Percentiles rank a stretch among this genome's conserved stretches.
Evolutionary conservation across 2,797 vertebrate species (phyloP).

Genomic region (Oryzias sinensis): DNA sequence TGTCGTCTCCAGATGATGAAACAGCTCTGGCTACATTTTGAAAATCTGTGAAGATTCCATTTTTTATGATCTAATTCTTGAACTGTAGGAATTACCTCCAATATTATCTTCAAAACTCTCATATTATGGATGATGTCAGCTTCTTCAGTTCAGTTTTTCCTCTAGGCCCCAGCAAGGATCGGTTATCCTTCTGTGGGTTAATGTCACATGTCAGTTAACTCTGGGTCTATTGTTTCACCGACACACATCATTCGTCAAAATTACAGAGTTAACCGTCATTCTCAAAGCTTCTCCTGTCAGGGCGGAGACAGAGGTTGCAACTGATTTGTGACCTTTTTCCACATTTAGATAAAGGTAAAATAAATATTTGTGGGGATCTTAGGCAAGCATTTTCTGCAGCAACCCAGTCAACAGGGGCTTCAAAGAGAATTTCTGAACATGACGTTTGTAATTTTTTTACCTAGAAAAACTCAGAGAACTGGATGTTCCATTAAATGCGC

Average conservation of each 20-base stretch:
- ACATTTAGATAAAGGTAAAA: too few species aligned
- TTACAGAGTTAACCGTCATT: conserved; percentile 32
- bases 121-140: conserved; percentile 25
- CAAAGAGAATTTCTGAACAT: too few species aligned
- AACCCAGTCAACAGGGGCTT: too few species aligned
- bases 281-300: conserved; percentile 17
- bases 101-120: neutral
- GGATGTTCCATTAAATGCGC: neutral
- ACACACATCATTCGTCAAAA: conserved; percentile 43
- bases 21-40: conserved; percentile 5
- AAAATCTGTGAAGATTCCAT: neutral
- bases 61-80: neutral
- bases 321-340: conserved; percentile 15
- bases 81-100: conserved; percentile 7
- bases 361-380: too few species aligned
- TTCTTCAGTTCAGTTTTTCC: conserved; percentile 22
- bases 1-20: conserved; percentile 5
- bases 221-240: conserved; percentile 12
- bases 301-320: conserved; percentile 19
- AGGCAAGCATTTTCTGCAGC: too few species aligned
- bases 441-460: too few species aligned
- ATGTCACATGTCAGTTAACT: conserved; percentile 5
- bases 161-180: conserved; percentile 3
- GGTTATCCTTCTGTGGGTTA: neutral
- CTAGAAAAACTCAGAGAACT: neutral